Evolutionary conservation across 2,888 invertebrate genomes (phyloP).

Genomic region (Cantharis flavilabris): DNA sequence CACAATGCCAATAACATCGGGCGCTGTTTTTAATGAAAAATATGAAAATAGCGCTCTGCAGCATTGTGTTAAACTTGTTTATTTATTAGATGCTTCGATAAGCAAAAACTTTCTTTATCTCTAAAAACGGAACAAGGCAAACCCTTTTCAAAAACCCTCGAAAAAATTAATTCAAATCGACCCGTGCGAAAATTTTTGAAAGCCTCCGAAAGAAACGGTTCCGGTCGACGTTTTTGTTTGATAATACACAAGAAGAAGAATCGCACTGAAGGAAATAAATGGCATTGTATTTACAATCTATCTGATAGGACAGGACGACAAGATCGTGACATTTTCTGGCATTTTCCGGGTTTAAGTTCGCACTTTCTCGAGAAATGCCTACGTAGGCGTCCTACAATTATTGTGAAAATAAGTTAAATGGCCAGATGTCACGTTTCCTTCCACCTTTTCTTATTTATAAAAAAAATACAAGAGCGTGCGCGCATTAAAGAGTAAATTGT

Average conservation of each 20-base stretch:
- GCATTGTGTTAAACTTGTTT: conserved; percentile 18
- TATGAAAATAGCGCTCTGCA: conserved; percentile 25
- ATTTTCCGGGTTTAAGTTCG: conserved; percentile 17
- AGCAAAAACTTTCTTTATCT: conserved; percentile 5
- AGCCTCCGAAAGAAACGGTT: neutral
- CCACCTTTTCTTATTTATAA: conserved; percentile 1
- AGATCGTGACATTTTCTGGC: conserved; percentile 18
- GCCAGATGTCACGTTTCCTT: neutral
- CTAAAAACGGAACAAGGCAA: neutral
- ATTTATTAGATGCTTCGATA: conserved; percentile 15
- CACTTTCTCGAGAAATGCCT: conserved; percentile 15
- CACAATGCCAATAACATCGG: conserved; percentile 52
- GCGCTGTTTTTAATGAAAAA: conserved; percentile 46
- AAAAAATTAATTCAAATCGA: neutral
- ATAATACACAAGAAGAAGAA: conserved; percentile 6
- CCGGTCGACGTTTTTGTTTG: neutral
- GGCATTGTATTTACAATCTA: conserved; percentile 8
- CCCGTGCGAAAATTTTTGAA: neutral
- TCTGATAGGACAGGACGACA: conserved; percentile 20
- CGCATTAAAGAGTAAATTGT: neutral
- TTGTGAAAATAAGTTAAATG: conserved; percentile 7
- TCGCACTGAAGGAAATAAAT: conserved; percentile 13
- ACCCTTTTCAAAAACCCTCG: neutral
- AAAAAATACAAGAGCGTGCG: neutral
- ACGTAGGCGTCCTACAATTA: conserved; percentile 14